Percentiles rank a stretch among this genome's conserved stretches.
Evolutionary conservation across 2,797 vertebrate species (phyloP).

Genomic region (Myoxocephalus aenaeus): DNA sequence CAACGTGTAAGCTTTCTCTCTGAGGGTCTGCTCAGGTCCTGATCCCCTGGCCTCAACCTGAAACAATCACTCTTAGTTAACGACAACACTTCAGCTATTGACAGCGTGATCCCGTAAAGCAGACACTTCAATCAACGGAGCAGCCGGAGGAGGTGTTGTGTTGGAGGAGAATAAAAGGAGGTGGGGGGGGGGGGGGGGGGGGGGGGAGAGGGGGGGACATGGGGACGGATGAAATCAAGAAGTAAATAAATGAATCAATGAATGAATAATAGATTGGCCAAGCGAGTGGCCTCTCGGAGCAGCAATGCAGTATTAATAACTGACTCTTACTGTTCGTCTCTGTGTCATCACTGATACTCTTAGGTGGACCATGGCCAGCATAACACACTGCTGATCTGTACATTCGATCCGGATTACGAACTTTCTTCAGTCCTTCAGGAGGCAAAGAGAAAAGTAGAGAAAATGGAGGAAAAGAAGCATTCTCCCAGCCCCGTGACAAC

Average conservation of each 20-base stretch:
- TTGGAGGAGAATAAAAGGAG: conserved; percentile 68
- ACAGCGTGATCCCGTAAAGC: conserved; percentile 85
- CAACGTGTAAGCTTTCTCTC: conserved; percentile 75
- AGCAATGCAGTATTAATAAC: conserved; percentile 90
- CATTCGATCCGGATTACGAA: conserved; percentile 92
- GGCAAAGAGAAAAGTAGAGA: conserved; percentile 87
- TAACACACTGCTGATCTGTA: conserved; percentile 91
- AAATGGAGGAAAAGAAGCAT: conserved; percentile 84
- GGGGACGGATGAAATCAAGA: conserved; percentile 85
- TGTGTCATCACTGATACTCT: conserved; percentile 91
- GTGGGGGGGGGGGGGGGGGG: not conserved
- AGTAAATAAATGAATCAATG: conserved; percentile 90
- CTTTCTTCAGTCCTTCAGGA: conserved; percentile 92
- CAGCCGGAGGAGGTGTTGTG: conserved; percentile 80
- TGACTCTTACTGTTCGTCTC: conserved; percentile 91
- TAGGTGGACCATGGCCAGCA: conserved; percentile 89
- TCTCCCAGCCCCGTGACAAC: conserved; percentile 73
- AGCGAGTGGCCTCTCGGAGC: conserved; percentile 84
- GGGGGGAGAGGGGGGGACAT: not conserved
- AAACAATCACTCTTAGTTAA: conserved; percentile 87
- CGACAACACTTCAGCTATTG: conserved; percentile 86
- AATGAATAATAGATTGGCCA: conserved; percentile 89
- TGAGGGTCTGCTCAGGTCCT: conserved; percentile 80
- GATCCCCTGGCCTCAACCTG: conserved; percentile 82
- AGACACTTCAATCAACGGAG: conserved; percentile 87